phyloP scores from a whole-genome alignment of 2,888 invertebrate species.

The Selenia dentaria region DNA sequence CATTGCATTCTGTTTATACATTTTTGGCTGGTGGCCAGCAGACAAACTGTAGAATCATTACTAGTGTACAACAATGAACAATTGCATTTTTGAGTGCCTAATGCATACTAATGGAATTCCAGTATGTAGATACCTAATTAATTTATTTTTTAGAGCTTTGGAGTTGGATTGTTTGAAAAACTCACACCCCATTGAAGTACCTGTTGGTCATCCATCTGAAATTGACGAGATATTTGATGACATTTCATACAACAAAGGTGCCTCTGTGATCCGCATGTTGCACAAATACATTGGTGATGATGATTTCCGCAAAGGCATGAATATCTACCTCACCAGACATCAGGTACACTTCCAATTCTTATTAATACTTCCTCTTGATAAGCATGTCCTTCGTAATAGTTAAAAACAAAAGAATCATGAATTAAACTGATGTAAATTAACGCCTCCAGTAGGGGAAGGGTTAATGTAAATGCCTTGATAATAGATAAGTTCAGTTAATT shows the following conservation, averaged over 20 bases:
- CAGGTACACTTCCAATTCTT: conserved; percentile 68
- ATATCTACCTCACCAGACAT: conserved; percentile 93
- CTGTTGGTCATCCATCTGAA: conserved; percentile 96
- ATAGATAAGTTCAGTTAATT: background rate
- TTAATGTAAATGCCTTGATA: background rate
- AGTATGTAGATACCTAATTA: conserved; percentile 6
- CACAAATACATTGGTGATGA: conserved; percentile 97
- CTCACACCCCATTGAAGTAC: conserved; percentile 98
- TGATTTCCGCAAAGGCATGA: conserved; percentile 97
- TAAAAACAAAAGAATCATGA: no score
- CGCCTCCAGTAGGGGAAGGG: no score
- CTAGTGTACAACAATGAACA: conserved; percentile 36
- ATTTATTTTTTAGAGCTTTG: conserved; percentile 84
- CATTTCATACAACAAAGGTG: conserved; percentile 98
- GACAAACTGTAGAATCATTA: conserved; percentile 40
- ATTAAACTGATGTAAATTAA: no score
- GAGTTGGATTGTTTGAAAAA: conserved; percentile 95
- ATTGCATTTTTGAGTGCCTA: conserved; percentile 12
- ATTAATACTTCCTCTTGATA: no score
- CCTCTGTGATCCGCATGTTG: conserved; percentile 97
- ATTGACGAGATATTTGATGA: conserved; percentile 99
- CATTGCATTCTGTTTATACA: conserved; percentile 8
- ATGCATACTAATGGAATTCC: conserved; percentile 24
- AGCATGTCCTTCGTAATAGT: no score
- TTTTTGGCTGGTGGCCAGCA: conserved; percentile 42